Evolutionary conservation across 2,113 vertebrate species (phyloP).

Genomic region (Pitta sordida): DNA sequence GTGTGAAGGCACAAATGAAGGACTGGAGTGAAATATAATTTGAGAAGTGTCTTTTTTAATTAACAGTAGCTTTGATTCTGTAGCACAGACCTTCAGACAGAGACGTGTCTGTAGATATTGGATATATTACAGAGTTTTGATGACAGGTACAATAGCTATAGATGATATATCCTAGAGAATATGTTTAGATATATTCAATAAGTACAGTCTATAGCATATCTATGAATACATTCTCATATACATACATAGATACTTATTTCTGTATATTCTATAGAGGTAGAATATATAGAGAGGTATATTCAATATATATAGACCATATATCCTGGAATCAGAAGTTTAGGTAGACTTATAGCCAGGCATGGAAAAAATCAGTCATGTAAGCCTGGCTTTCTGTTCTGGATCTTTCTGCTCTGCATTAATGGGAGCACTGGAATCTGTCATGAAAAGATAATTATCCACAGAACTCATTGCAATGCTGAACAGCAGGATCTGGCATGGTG

Average conservation of each 20-base stretch:
- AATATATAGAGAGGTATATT: neutral
- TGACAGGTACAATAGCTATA: neutral
- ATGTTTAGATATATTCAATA: neutral
- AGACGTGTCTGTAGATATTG: neutral
- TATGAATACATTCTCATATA: neutral
- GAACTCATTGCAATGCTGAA: neutral
- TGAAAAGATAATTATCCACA: neutral
- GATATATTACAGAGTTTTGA: neutral
- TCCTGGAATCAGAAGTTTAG: neutral
- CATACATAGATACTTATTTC: neutral
- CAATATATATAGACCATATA: neutral
- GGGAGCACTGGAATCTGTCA: neutral
- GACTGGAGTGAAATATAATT: neutral
- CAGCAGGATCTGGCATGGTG: neutral
- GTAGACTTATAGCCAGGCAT: neutral
- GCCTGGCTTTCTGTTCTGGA: neutral
- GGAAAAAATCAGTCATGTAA: neutral
- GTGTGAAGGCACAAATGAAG: neutral
- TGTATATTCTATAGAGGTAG: neutral
- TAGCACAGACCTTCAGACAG: neutral
- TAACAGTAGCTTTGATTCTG: neutral
- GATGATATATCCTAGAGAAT: neutral
- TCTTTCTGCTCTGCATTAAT: neutral
- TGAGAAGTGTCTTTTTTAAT: neutral
- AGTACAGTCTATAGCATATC: neutral